phyloP scores from a whole-genome alignment of 2,113 vertebrate genomes.

The Mirounga angustirostris region DNA sequence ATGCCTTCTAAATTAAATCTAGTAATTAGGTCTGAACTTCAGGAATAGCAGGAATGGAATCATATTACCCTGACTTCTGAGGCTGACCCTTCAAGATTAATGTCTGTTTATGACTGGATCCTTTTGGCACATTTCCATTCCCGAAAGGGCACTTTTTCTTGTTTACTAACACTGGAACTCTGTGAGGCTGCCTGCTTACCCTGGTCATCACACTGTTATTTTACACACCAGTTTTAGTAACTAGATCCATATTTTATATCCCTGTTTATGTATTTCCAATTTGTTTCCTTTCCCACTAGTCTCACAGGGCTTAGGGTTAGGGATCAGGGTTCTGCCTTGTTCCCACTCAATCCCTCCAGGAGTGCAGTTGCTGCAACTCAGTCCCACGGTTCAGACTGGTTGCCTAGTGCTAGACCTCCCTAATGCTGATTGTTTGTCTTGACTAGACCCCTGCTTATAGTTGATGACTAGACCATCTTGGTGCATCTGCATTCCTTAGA shows the following conservation, averaged over 20 bases:
- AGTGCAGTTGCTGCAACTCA: not conserved
- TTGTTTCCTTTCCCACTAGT: not conserved
- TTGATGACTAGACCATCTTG: not conserved
- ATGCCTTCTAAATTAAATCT: constrained; percentile 27
- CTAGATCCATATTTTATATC: not conserved
- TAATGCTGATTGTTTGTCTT: not conserved
- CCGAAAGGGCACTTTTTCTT: not conserved
- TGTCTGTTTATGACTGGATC: not conserved
- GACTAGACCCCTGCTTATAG: not conserved
- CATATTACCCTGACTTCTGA: not conserved
- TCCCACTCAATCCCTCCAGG: not conserved
- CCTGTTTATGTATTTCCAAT: not conserved
- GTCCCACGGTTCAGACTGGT: not conserved
- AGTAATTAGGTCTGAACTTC: not conserved
- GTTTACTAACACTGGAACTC: not conserved
- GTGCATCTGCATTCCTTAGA: not conserved
- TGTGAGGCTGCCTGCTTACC: not conserved
- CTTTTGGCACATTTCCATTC: not conserved
- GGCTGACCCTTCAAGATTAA: not conserved
- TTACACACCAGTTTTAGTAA: not conserved
- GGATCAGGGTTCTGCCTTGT: not conserved
- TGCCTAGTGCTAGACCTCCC: not conserved
- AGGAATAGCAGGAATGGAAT: not conserved
- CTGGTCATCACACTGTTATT: not conserved
- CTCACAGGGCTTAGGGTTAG: not conserved